phyloP scores from a whole-genome alignment of 1,140 invertebrate species.

The Druon quercuslanigerum region DNA sequence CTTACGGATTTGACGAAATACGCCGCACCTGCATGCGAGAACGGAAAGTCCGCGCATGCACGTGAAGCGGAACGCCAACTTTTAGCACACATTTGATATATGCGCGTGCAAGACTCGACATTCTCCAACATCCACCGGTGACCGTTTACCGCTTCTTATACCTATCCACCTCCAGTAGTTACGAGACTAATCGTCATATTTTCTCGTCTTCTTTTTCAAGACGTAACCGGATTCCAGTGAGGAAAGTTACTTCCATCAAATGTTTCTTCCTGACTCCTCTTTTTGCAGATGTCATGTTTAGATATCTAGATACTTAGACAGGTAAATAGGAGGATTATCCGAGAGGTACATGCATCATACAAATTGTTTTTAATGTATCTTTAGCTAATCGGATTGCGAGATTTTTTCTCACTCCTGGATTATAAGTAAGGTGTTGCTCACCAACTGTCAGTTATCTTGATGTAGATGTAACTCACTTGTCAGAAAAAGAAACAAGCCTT shows the following conservation, averaged over 20 bases:
- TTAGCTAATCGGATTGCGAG: neutral
- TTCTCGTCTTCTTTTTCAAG: constrained; percentile 21
- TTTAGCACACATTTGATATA: constrained; percentile 19
- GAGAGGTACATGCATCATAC: neutral
- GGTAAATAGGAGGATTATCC: constrained; percentile 1
- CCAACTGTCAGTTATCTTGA: neutral
- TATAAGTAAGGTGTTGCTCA: neutral
- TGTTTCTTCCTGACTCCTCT: neutral
- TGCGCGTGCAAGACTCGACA: neutral
- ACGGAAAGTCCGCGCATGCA: constrained; percentile 15
- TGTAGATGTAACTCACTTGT: neutral
- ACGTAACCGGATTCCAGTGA: constrained; percentile 25
- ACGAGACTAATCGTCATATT: constrained; percentile 29
- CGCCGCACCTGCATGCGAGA: constrained; percentile 23
- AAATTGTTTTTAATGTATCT: neutral
- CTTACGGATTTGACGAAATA: constrained; percentile 30
- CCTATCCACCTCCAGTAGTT: constrained; percentile 10
- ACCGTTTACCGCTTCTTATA: neutral
- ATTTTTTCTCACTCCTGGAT: neutral
- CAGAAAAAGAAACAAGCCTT: neutral
- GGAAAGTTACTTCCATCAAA: constrained; percentile 26
- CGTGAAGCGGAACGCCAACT: neutral
- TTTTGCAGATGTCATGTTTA: neutral
- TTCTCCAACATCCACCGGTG: constrained; percentile 6
- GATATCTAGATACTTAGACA: neutral